Percentiles rank a stretch among this genome's conserved stretches.
Evolutionary conservation across 2,888 invertebrate genomes (phyloP).

Genomic region (Poecilobothrus nobilitatus): DNA sequence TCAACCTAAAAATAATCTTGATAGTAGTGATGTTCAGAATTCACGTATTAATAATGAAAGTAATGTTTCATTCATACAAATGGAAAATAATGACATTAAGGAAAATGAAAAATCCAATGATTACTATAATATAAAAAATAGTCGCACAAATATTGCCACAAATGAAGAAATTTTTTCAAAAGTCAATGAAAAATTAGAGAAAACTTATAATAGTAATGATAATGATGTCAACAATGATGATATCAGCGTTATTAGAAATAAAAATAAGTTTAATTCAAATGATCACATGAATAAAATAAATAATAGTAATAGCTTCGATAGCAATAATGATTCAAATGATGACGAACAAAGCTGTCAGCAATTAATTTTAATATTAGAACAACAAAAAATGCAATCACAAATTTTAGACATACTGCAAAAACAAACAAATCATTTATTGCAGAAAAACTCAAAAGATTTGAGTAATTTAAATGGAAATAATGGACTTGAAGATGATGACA

Average conservation of each 20-base stretch:
- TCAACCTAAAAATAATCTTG: constrained; percentile 16
- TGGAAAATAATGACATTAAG: constrained; percentile 9
- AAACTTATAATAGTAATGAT: constrained; percentile 17
- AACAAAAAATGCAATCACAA: constrained; percentile 11
- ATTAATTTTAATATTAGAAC: neutral
- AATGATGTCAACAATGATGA: constrained; percentile 18
- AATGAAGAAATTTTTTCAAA: neutral
- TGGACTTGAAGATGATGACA: neutral
- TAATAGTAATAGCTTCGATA: neutral
- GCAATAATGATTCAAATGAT: neutral
- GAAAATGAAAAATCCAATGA: neutral
- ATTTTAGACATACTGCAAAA: constrained; percentile 13
- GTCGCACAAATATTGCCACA: neutral
- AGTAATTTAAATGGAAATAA: neutral
- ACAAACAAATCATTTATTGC: neutral
- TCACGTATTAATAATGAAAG: neutral
- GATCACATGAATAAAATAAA: neutral
- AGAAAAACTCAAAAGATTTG: neutral
- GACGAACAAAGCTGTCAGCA: neutral
- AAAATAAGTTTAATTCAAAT: neutral
- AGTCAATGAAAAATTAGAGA: constrained; percentile 9
- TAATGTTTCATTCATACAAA: constrained; percentile 2
- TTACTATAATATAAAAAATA: neutral
- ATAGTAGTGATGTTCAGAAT: constrained; percentile 23
- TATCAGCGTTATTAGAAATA: constrained; percentile 13